Evolutionary conservation across 2,888 invertebrate species (phyloP), one percentile per base, ranked within the genome.

Genomic region (Limnephilus lunatus): DNA sequence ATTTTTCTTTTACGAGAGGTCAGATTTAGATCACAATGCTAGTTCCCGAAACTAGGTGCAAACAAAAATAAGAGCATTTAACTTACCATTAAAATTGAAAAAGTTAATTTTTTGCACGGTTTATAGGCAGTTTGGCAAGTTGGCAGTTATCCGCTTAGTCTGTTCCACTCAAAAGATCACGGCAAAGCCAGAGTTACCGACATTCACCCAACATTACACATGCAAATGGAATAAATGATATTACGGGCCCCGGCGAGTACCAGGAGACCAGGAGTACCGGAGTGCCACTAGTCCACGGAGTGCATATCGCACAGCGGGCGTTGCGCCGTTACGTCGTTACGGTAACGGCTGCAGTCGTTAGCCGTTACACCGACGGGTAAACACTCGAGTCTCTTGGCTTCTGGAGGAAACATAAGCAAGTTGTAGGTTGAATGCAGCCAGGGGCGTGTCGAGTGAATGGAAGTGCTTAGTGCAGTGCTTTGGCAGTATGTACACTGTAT

Each of bases 261-360:
- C 88, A 15, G 81, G 30, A 80, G 25, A 68, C 68, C 68, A 68
- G 68, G 68, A 53, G 19, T 19, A 53, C 19, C 15, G 53, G 53
- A 68, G 68, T 68, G 25, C 68, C 25, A 81, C 88, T 35, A 89
- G 68, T 25, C 81, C 81, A 15, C 12, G 87, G 88, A 89, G 88
- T 89, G 88, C 88, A 81, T 53, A 87, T 87, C 88, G 31, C 86
- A 48, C 53, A 86, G n/a, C 30, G 44, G 44, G 86, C 86, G 48
- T 85, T 85, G 39, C 90, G 68, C 83, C 83, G 31, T 48, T 90
- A 80, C 32, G 68, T 44, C 82, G 91, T 91, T 88, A 91, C 91
- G 87, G 88, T 82, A 81, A 81, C 82, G 87, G 91, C 85, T 83
- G 32, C 81, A 86, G 85, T 91, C 91, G 87, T 91, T 91, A 91